These are phyloP conservation scores for Anastrepha ludens DNA, from an alignment of 1,140 invertebrate genomes.

Conservation along the genomic window DNA sequence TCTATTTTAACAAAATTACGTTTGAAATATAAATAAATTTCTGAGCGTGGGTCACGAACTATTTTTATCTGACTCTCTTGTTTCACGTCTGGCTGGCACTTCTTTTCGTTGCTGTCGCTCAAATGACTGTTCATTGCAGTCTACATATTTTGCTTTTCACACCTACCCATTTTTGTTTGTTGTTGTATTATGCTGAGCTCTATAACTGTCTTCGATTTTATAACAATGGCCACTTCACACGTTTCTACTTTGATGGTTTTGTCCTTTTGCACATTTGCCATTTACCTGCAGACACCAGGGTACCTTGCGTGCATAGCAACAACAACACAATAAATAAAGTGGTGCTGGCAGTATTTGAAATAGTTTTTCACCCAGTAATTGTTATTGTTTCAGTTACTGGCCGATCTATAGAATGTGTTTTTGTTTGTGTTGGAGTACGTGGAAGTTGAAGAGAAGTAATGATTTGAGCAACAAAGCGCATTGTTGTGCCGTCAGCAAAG, in stretches of 20 bases:
- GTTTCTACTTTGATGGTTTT: conserved; percentile 54
- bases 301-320: not conserved
- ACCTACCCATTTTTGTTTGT: not conserved
- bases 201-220: not conserved
- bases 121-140: not conserved
- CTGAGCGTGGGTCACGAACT: too few species aligned
- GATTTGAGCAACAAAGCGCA: too few species aligned
- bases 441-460: not conserved
- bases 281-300: not conserved
- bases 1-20: too few species aligned
- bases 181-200: not conserved
- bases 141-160: too few species aligned
- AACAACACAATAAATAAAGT: not conserved
- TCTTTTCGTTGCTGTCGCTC: not conserved
- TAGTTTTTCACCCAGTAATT: not conserved
- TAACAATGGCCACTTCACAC: conserved; percentile 21
- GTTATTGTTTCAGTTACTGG: not conserved
- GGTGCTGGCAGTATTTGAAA: not conserved
- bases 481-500: too few species aligned
- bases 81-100: not conserved
- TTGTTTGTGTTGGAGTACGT: not conserved
- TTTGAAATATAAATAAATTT: too few species aligned
- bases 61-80: too few species aligned
- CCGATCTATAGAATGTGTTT: not conserved
- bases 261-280: conserved; percentile 46